Evolutionary conservation across 2,888 invertebrate genomes (phyloP), one percentile per base, ranked within the genome.

Genomic region (Lingula anatina): DNA sequence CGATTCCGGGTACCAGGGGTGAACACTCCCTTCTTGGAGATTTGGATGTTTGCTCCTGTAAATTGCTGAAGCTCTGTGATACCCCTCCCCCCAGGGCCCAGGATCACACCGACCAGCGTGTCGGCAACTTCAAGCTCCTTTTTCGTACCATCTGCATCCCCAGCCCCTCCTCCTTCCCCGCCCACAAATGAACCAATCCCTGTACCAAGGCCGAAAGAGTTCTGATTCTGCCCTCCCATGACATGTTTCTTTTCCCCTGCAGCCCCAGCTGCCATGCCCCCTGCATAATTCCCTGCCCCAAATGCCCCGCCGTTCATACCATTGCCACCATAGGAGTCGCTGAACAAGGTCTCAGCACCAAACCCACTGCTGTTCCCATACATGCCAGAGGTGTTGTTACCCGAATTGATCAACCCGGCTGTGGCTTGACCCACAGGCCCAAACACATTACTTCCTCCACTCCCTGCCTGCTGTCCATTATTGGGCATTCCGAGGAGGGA

Each of bases 21-120:
- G 83, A 91, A 95, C 75, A 90, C 90, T 78, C 94, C 94, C 83
- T 95, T 95, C 85, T 95, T 95, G 67, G 93, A 93, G 82, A 96
- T 95, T 83, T 95, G 94, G 81, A 96, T 93, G 83, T 89, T 93
- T 80, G 95, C 93, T 79, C 94, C 93, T 76, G 92, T 93, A 81
- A 88, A 85, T 82, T 93, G 91, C 83, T 95, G 95, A 80, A 96
- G 91, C 84, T 96, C 95, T 73, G 93, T 89, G 77, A 96, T 85
- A 79, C 92, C 89, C 80, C 92, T 88, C 61, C 95, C 96, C 76
- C 92, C 94, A 64, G 93, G 94, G 83, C 92, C 96, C 79, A 96
- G 84, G 74, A 97, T 93, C 76, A 94, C 95, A 74, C 95, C 96
- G 77, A 96, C 93, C 80, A 95, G 92, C 83, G 93, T 91, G 63